Percentiles rank a stretch among this genome's conserved stretches.
Evolutionary conservation across 1,140 invertebrate species (phyloP).

Genomic region (Ditylenchus dipsaci): DNA sequence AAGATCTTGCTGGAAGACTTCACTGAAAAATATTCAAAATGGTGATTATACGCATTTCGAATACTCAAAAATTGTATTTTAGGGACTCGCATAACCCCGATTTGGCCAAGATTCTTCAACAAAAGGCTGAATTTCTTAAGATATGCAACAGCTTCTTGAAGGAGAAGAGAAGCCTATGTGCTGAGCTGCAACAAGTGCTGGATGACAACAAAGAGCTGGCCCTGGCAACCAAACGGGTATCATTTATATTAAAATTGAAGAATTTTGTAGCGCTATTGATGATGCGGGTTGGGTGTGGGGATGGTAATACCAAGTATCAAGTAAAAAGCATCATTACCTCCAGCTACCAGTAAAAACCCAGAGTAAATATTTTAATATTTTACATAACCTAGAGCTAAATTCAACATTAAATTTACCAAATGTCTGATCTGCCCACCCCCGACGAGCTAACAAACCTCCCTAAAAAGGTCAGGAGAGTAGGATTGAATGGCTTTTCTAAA

Average conservation of each 20-base stretch:
- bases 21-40: constrained; percentile 19
- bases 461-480: too few species aligned
- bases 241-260: not conserved
- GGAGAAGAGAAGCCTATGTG: constrained; percentile 18
- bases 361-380: not conserved
- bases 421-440: too few species aligned
- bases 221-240: constrained; percentile 14
- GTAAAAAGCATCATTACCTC: not conserved
- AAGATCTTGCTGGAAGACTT: constrained; percentile 21
- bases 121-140: constrained; percentile 34
- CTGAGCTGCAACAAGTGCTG: constrained; percentile 19
- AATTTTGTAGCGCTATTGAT: not conserved
- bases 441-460: too few species aligned
- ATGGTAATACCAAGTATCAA: too few species aligned
- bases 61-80: not conserved
- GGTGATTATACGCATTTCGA: constrained; percentile 16
- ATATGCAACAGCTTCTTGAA: constrained; percentile 30
- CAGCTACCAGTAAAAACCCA: not conserved
- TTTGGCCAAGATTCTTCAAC: constrained; percentile 27
- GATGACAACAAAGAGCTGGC: constrained; percentile 28
- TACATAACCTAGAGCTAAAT: too few species aligned
- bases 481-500: too few species aligned
- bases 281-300: too few species aligned
- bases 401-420: too few species aligned
- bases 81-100: constrained; percentile 28